Evolutionary conservation across 2,888 invertebrate species (phyloP), one percentile per base, ranked within the genome.

Genomic region (Andrena flavipes): DNA sequence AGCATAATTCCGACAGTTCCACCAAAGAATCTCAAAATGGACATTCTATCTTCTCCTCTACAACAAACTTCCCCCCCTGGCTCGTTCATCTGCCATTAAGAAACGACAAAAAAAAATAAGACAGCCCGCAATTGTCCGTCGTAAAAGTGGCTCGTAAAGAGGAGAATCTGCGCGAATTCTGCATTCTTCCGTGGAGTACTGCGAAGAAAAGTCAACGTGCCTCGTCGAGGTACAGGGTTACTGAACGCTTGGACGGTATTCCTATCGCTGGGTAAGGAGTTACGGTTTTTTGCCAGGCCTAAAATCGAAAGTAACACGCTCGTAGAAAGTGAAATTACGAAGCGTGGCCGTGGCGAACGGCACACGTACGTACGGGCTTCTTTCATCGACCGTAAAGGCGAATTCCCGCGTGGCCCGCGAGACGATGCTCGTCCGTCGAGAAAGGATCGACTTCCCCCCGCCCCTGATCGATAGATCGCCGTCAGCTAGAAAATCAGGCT

Each of bases 301-400:
- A 88, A 91, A 92, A 91, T 92, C 90, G 92, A 92, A 92, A 92
- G 92, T 90, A 84, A 67, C 23, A 33, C 82, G 84, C 80, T 71
- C 80, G 83, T 91, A 92, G 92, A 92, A 92, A 92, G 92, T 91
- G 91, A 91, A 89, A 89, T 89, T 87, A 83, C 83, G 82, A 56
- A 82, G 73, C 69, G 60, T 33, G 42, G 42, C 42, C 16, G 42
- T 42, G 42, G 42, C 16, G 42, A 42, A 16, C 42, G 42, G 42
- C 5, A 5, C 13, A 13, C 23, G 54, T 2, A n/a, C n/a, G 62
- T 5, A 20, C n/a, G 42, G 35, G n/a, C 16, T 48, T 68, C 73
- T 84, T 63, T 56, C 59, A 42, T 68, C 51, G 35, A 33, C 42
- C 30, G 30, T 79, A 75, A 75, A 72, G 65, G 72, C 13, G 48